A percentile compares a stretch with the other conserved stretches of the same genome.
Conservation (phyloP, 1,140 invertebrate genomes). For the Temnothorax longispinosus region DNA sequence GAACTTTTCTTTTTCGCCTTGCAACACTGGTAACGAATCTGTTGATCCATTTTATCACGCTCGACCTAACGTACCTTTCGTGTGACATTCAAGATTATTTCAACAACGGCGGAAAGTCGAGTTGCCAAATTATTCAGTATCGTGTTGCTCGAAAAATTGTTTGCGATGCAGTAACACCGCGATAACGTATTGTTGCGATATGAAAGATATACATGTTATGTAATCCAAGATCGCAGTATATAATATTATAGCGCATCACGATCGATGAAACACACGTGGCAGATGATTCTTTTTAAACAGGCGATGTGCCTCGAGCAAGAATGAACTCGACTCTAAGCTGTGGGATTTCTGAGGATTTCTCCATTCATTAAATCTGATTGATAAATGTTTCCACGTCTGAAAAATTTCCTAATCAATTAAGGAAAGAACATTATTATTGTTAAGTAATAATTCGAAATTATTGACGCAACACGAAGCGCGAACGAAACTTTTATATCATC, state of each 20-base stretch:
- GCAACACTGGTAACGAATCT: not conserved
- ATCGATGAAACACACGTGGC: not conserved
- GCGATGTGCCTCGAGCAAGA: too few species aligned
- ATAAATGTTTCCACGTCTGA: not conserved
- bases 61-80: not conserved
- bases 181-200: constrained; percentile 7
- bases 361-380: not conserved
- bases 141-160: not conserved
- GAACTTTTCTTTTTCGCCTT: not conserved
- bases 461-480: not conserved
- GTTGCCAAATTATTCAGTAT: not conserved
- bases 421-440: not conserved
- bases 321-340: not conserved
- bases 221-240: not conserved
- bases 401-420: not conserved
- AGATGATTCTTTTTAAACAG: not conserved
- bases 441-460: constrained; percentile 5
- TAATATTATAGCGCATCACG: not conserved
- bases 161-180: not conserved
- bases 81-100: not conserved
- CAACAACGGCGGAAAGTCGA: not conserved
- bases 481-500: not conserved
- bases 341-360: not conserved
- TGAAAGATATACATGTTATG: not conserved
- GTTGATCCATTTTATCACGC: not conserved